Percentiles rank a stretch among this genome's conserved stretches.
Conservation (phyloP, 1,140 invertebrate species). For the Drosophila aff. region DNA sequence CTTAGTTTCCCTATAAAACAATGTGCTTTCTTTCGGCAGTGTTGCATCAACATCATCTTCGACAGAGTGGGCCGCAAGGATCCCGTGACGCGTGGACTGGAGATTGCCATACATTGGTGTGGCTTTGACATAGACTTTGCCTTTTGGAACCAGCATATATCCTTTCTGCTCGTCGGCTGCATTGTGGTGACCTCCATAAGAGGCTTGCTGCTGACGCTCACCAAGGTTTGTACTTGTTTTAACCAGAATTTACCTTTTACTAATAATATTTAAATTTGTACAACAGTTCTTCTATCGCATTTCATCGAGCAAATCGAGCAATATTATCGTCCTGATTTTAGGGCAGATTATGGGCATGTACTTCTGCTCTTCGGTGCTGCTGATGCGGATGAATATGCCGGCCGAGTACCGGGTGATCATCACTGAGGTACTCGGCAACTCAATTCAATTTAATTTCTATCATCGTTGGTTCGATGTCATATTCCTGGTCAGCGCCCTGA, state of each 20-base stretch:
- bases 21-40: slow-evolving; percentile 86
- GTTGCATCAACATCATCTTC: slow-evolving; percentile 99
- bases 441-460: slow-evolving; percentile 99
- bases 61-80: slow-evolving; percentile 99
- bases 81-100: slow-evolving; percentile 97
- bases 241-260: neutral
- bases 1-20: neutral
- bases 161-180: slow-evolving; percentile 98
- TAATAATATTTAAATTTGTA: neutral
- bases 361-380: slow-evolving; percentile 98
- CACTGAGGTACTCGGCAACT: slow-evolving; percentile 98
- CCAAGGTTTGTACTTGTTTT: slow-evolving; percentile 90
- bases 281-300: slow-evolving; percentile 99
- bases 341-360: slow-evolving; percentile 99
- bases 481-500: slow-evolving; percentile 98
- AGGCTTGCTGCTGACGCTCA: slow-evolving; percentile 97
- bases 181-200: slow-evolving; percentile 99
- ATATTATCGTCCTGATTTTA: slow-evolving; percentile 98
- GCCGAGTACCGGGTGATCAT: slow-evolving; percentile 98
- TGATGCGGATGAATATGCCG: slow-evolving; percentile 99
- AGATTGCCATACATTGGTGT: slow-evolving; percentile 98
- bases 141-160: slow-evolving; percentile 99
- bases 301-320: slow-evolving; percentile 99
- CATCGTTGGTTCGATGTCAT: slow-evolving; percentile 99
- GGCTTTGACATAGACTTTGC: slow-evolving; percentile 98